Evolutionary conservation across 2,888 invertebrate genomes (phyloP).

Genomic region (Eumerus sabulonum): DNA sequence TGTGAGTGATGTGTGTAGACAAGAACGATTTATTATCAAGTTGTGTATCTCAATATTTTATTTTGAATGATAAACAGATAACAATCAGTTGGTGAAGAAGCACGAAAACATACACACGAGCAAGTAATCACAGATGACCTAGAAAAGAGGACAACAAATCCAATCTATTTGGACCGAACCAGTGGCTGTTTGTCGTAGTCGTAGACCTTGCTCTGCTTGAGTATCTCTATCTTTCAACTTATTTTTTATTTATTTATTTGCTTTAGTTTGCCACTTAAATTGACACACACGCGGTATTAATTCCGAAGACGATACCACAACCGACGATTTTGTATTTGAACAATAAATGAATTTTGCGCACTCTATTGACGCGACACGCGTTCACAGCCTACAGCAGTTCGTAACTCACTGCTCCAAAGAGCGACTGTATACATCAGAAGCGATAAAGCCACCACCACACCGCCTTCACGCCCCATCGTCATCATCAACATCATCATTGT

Average conservation of each 20-base stretch:
- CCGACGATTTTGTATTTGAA: conserved; percentile 32
- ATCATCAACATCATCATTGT: not conserved
- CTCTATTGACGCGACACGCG: conserved; percentile 42
- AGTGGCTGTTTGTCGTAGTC: conserved; percentile 2
- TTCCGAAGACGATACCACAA: conserved; percentile 41
- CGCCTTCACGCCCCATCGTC: conserved; percentile 13
- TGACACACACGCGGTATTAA: conserved; percentile 49
- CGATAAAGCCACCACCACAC: conserved; percentile 49
- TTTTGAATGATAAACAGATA: conserved; percentile 17
- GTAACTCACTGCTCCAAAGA: conserved; percentile 59
- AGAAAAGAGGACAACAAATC: conserved; percentile 10
- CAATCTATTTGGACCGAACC: conserved; percentile 7
- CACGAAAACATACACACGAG: conserved; percentile 4
- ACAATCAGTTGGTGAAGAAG: not conserved
- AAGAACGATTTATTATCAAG: conserved; percentile 17
- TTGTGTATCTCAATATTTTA: not conserved
- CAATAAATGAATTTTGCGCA: conserved; percentile 43
- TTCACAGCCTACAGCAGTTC: conserved; percentile 67
- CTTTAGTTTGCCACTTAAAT: conserved; percentile 3
- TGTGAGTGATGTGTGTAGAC: conserved; percentile 6
- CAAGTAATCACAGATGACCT: conserved; percentile 26
- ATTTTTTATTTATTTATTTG: not conserved
- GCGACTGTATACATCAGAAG: conserved; percentile 57
- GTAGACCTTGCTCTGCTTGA: conserved; percentile 15
- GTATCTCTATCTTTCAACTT: conserved; percentile 11